Evolutionary conservation across 2,888 invertebrate species (phyloP).

Genomic region (Volucella zonaria): DNA sequence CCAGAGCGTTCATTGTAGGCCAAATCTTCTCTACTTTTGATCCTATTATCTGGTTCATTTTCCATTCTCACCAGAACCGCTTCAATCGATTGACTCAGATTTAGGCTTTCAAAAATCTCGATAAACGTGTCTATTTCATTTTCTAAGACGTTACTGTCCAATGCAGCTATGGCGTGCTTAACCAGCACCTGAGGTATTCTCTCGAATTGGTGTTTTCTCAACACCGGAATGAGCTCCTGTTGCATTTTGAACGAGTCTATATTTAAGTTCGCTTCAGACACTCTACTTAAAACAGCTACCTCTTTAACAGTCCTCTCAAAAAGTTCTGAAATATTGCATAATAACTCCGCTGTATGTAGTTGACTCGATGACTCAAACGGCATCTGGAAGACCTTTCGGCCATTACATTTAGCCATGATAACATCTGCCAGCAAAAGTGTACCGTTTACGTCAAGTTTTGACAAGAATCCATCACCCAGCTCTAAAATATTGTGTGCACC

Average conservation of each 20-base stretch:
- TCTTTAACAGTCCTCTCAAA: slow-evolving; percentile 27
- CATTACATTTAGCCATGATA: slow-evolving; percentile 31
- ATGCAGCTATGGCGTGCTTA: not conserved
- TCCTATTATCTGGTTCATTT: not conserved
- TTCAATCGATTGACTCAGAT: not conserved
- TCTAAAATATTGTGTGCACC: not conserved
- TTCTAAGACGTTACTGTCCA: not conserved
- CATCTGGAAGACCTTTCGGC: slow-evolving; percentile 14
- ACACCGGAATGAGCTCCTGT: slow-evolving; percentile 16
- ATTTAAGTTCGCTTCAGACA: not conserved
- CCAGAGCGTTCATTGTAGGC: not conserved
- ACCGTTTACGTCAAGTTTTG: slow-evolving; percentile 26
- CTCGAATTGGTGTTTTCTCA: slow-evolving; percentile 18
- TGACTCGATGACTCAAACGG: not conserved
- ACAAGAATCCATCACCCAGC: slow-evolving; percentile 28
- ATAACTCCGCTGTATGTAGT: not conserved
- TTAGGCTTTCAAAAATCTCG: not conserved
- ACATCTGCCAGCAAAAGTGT: slow-evolving; percentile 41
- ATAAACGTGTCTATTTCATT: not conserved
- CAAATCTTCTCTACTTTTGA: not conserved
- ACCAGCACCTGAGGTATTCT: not conserved
- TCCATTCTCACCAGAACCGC: not conserved
- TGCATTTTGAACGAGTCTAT: slow-evolving; percentile 31
- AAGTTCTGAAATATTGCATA: slow-evolving; percentile 31
- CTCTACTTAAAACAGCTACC: slow-evolving; percentile 20